Base-by-base conservation (phyloP, 1,140 invertebrate species). In the Pseudomyrmex pallidus region DNA sequence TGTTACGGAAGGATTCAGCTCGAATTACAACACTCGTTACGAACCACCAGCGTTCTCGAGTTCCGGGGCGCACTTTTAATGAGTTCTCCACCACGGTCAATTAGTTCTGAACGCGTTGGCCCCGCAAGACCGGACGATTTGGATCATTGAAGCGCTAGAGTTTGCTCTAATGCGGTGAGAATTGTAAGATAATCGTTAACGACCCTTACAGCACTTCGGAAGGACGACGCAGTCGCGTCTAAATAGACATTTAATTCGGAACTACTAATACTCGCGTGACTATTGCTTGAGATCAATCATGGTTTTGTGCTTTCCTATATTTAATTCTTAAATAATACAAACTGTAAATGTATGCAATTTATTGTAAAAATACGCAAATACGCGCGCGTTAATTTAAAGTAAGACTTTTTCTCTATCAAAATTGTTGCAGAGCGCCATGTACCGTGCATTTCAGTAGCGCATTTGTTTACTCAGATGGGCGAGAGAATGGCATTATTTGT, bases 11-110 rank as follows among this genome's bases (percentile, higher is more conserved):
- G 84, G 86, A 88, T 91, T 87, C 72, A 84, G 85, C 91, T 92
- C 90, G 85, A 92, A 90, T 92, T 91, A 91, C 91, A 88, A 67
- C 88, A 87, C 89, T 92, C 90, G 87, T 90, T 91, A 92, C 83
- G 76, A 87, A 89, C 88, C 85, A 85, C 74, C 86, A 84, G 78
- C 86, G 87, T 91, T 35, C 90, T 91, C 89, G 85, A 89, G 89
- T 91, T 92, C 89, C 88, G 68, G 83, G 64, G 85, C 82, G 85
- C 84, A 80, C 89, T 91, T 90, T 90, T 92, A 92, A 92, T 91
- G 91, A 91, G 91, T 91, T 90, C 88, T 82, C 87, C 73, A 86
- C 85, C 87, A 87, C 87, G 91, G 91, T 92, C 91, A 91, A 91
- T 92, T 91, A 91, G 88, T 88, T 88, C 82, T 83, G 85, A 89